These are phyloP conservation scores for Vollenhovia emeryi DNA, from an alignment of 1,140 invertebrate genomes.

Conservation along the genomic window DNA sequence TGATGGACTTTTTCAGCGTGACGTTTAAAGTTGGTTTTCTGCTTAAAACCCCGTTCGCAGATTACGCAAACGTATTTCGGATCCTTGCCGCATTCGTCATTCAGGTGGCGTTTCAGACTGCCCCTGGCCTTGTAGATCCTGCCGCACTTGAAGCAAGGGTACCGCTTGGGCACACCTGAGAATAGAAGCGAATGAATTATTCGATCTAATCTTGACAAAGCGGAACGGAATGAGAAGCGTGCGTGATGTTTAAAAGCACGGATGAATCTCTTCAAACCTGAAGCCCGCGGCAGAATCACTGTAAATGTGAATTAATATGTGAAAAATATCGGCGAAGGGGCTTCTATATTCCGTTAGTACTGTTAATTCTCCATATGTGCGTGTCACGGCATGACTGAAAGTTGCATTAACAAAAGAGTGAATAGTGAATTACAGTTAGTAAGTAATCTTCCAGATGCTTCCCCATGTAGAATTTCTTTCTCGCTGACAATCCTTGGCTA, in stretches of 20 bases:
- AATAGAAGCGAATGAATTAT: constrained; percentile 69
- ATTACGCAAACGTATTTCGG: constrained; percentile 76
- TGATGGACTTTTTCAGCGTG: constrained; percentile 76
- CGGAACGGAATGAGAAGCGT: neutral
- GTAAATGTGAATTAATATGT: neutral
- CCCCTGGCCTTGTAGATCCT: constrained; percentile 83
- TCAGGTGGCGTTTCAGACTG: constrained; percentile 77
- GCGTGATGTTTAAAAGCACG: constrained; percentile 20
- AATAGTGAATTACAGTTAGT: neutral
- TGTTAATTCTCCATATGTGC: constrained; percentile 19
- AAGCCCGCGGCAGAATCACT: neutral
- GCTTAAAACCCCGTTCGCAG: constrained; percentile 78
- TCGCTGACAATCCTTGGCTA: neutral
- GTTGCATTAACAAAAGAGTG: neutral
- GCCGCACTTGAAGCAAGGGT: constrained; percentile 80
- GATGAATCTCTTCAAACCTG: constrained; percentile 1
- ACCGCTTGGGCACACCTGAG: constrained; percentile 68
- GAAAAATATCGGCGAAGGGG: neutral
- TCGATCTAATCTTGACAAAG: constrained; percentile 32
- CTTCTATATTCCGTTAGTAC: neutral
- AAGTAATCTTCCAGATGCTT: constrained; percentile 1
- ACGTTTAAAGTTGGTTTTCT: constrained; percentile 77
- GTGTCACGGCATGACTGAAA: neutral
- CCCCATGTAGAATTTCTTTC: neutral
- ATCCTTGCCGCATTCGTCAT: constrained; percentile 77